These are phyloP conservation scores for Tinea trinotella DNA, from an alignment of 2,888 invertebrate species.

Conservation along the genomic window DNA sequence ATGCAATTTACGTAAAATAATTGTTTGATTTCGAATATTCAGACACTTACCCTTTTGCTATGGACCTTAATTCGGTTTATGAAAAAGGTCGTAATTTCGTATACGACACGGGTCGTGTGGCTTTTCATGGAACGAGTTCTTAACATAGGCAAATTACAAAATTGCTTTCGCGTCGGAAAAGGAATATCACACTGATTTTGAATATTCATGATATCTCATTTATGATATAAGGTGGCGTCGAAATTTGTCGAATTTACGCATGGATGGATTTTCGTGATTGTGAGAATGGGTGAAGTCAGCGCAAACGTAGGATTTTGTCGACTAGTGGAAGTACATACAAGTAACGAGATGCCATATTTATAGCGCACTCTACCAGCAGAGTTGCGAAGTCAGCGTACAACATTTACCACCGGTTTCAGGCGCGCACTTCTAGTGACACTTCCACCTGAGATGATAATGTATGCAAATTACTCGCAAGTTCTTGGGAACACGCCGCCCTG, in stretches of 20 bases:
- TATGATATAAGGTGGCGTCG: conserved; percentile 9
- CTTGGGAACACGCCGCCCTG: conserved; percentile 27
- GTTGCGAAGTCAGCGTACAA: conserved; percentile 21
- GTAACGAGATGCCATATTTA: conserved; percentile 17
- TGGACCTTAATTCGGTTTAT: conserved; percentile 44
- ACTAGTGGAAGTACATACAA: background rate
- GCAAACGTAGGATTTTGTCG: background rate
- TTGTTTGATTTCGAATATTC: conserved; percentile 65
- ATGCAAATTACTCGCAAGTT: conserved; percentile 66
- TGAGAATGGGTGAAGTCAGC: conserved; percentile 2
- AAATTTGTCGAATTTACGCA: conserved; percentile 13
- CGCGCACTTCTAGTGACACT: conserved; percentile 24
- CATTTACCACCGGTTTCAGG: conserved; percentile 19
- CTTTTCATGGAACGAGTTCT: conserved; percentile 14
- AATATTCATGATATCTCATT: conserved; percentile 17
- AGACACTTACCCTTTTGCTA: conserved; percentile 34
- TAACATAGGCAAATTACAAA: conserved; percentile 7
- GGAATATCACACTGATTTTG: background rate
- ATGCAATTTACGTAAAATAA: conserved; percentile 70
- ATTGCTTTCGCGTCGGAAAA: background rate
- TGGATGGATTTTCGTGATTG: conserved; percentile 12
- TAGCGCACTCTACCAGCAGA: conserved; percentile 5
- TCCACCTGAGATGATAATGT: conserved; percentile 68
- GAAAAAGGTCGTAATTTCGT: conserved; percentile 28
- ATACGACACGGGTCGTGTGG: conserved; percentile 24